These are phyloP conservation scores for Frankliniella intonsa DNA, from an alignment of 2,888 invertebrate species.

Conservation along the genomic window DNA sequence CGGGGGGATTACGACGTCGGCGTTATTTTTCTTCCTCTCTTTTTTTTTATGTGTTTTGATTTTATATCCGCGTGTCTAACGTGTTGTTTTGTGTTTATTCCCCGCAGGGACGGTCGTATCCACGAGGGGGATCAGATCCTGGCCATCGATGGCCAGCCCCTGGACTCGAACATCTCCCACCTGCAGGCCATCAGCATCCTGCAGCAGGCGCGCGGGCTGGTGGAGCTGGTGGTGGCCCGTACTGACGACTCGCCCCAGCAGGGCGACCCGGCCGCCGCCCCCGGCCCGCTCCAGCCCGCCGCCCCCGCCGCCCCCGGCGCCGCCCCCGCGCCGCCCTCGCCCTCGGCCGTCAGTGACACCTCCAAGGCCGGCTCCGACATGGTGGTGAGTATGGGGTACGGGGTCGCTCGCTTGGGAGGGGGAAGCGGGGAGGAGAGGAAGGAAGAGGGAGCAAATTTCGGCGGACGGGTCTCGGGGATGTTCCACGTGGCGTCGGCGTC, in stretches of 20 bases:
- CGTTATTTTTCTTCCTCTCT: background rate
- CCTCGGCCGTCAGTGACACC: conserved; percentile 63
- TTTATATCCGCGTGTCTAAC: background rate
- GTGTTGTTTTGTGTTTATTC: conserved; percentile 31
- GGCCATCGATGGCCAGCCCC: conserved; percentile 73
- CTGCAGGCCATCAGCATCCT: conserved; percentile 73
- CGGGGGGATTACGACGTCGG: no score
- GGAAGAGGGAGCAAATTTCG: no score
- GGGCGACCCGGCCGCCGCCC: conserved; percentile 34
- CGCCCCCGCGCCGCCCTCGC: conserved; percentile 44
- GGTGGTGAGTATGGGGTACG: conserved; percentile 52
- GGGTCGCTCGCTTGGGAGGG: no score
- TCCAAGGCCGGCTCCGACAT: conserved; percentile 65
- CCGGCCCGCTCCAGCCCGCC: conserved; percentile 32
- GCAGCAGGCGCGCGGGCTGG: conserved; percentile 67
- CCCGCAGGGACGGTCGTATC: conserved; percentile 60
- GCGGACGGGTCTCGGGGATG: no score
- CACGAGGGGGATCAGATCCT: conserved; percentile 79
- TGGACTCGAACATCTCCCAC: conserved; percentile 75
- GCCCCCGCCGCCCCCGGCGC: conserved; percentile 35
- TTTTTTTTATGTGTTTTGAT: background rate
- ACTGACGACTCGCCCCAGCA: conserved; percentile 43
- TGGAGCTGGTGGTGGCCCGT: conserved; percentile 60
- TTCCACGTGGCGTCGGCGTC: no score
- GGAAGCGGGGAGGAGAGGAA: no score